These are phyloP conservation scores for Opisthograptis luteolata DNA, from an alignment of 2,888 invertebrate species.

Conservation along the genomic window DNA sequence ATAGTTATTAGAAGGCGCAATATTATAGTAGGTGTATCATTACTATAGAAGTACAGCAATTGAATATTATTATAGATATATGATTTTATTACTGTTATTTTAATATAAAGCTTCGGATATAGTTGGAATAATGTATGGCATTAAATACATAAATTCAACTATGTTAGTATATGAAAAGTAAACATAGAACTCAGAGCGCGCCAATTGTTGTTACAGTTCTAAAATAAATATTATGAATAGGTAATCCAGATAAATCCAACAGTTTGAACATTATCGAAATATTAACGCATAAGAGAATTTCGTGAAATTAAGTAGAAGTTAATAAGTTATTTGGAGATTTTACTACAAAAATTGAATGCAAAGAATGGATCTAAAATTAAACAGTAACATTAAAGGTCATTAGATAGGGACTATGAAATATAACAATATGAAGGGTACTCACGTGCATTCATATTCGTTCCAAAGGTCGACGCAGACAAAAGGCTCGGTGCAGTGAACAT, in stretches of 20 bases:
- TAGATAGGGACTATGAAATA: too few relatives aligned
- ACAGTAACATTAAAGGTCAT: too few relatives aligned
- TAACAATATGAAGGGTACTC: too few relatives aligned
- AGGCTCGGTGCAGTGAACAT: constrained; percentile 96
- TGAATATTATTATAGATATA: constrained; percentile 12
- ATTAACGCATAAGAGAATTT: too few relatives aligned
- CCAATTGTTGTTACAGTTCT: constrained; percentile 41
- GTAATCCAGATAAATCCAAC: background rate
- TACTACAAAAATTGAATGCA: too few relatives aligned
- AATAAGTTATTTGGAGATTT: too few relatives aligned
- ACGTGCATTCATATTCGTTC: constrained; percentile 99
- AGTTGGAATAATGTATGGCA: constrained; percentile 7
- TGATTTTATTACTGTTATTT: constrained; percentile 20
- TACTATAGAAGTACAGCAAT: constrained; percentile 10
- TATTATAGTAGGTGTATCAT: constrained; percentile 7
- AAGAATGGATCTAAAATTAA: too few relatives aligned
- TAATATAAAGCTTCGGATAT: constrained; percentile 21
- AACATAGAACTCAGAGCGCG: constrained; percentile 66
- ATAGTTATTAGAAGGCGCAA: constrained; percentile 16
- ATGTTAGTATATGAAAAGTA: constrained; percentile 18
- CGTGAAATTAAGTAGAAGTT: too few relatives aligned
- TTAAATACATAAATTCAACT: constrained; percentile 17
- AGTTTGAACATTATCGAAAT: too few relatives aligned
- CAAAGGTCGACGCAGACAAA: constrained; percentile 98
- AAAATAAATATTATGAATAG: constrained; percentile 27